Percentiles rank a stretch among this genome's conserved stretches.
phyloP scores from a whole-genome alignment of 2,888 invertebrate genomes.

The Exephanes ischioxanthus region DNA sequence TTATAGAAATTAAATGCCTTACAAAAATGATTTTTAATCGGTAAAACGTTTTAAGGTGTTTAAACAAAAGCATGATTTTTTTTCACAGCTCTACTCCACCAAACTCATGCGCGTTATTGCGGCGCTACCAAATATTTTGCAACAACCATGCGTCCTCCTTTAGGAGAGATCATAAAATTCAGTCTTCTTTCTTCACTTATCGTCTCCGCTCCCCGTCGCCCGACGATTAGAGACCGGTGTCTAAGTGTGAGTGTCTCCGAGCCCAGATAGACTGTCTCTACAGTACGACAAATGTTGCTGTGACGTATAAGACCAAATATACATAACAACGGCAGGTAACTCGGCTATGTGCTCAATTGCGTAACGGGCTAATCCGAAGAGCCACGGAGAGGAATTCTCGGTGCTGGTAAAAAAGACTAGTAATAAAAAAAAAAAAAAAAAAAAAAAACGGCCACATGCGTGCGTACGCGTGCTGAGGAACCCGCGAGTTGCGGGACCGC shows the following conservation, averaged over 20 bases:
- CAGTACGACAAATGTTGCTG: conserved; percentile 3
- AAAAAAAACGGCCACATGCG: background rate
- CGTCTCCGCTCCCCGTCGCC: conserved; percentile 41
- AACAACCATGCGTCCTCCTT: conserved; percentile 28
- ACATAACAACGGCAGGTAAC: conserved; percentile 54
- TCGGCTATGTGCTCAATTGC: conserved; percentile 58
- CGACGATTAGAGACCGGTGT: conserved; percentile 55
- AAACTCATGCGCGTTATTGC: too few relatives aligned
- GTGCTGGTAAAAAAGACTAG: background rate
- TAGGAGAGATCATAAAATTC: conserved; percentile 27
- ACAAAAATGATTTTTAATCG: too few relatives aligned
- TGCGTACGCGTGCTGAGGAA: background rate
- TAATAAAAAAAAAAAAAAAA: conserved; percentile 15
- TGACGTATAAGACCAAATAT: conserved; percentile 31
- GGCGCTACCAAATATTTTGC: background rate
- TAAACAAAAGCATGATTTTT: too few relatives aligned
- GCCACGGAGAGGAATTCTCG: conserved; percentile 15
- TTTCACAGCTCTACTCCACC: too few relatives aligned
- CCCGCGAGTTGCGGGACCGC: conserved; percentile 1
- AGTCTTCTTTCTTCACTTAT: conserved; percentile 54
- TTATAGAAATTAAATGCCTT: too few relatives aligned
- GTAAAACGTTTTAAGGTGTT: too few relatives aligned
- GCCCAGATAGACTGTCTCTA: conserved; percentile 11
- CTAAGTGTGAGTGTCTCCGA: conserved; percentile 49
- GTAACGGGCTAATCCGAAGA: conserved; percentile 67